These are phyloP conservation scores for Dynastes maya DNA, from an alignment of 2,888 invertebrate genomes.

Conservation along the genomic window DNA sequence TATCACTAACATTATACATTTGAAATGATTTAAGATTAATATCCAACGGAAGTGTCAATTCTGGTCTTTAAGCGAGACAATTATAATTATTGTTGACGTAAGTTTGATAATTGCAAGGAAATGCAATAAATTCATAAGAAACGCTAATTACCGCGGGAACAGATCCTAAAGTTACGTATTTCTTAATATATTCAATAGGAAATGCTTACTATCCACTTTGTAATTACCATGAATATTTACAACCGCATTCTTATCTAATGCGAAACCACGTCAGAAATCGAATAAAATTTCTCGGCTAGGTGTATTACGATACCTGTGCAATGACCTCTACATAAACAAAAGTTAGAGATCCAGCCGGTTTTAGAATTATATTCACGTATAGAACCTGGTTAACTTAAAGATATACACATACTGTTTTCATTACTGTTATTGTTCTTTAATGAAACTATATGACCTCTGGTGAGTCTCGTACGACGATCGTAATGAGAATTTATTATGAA, in stretches of 20 bases:
- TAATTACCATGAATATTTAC: neutral
- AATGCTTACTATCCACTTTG: neutral
- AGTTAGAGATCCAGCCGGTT: slow-evolving; percentile 19
- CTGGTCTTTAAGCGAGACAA: no score
- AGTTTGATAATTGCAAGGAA: neutral
- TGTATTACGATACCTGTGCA: slow-evolving; percentile 24
- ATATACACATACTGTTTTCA: slow-evolving; percentile 23
- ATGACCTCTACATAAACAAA: slow-evolving; percentile 37
- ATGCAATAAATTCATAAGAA: no score
- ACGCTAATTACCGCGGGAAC: neutral
- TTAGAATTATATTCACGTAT: slow-evolving; percentile 34
- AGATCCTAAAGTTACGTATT: neutral
- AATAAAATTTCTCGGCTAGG: slow-evolving; percentile 3
- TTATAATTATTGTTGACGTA: no score
- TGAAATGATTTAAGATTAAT: no score
- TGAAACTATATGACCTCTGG: slow-evolving; percentile 39
- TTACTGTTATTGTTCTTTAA: slow-evolving; percentile 41
- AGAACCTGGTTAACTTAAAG: slow-evolving; percentile 25
- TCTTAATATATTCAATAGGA: neutral
- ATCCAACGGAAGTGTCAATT: no score
- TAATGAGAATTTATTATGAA: slow-evolving; percentile 44
- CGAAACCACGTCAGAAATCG: slow-evolving; percentile 13
- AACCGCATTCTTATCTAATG: slow-evolving; percentile 13
- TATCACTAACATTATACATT: no score
- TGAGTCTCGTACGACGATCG: slow-evolving; percentile 31